Percentiles rank a stretch among this genome's conserved stretches.
phyloP scores from a whole-genome alignment of 2,113 vertebrate species.

The Geococcyx californianus region DNA sequence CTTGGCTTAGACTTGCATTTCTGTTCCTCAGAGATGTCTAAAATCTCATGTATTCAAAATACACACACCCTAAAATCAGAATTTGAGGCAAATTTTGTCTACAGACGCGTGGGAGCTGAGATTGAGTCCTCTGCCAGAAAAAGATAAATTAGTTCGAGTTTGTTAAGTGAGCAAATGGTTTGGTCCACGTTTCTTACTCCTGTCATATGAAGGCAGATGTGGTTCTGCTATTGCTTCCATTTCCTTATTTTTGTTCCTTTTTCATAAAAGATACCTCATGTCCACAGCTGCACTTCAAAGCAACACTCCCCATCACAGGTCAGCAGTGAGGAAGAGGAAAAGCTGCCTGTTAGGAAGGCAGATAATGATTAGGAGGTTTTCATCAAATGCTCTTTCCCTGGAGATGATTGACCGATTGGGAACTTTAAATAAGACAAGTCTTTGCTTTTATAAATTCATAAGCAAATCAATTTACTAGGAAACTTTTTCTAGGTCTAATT shows the following conservation, averaged over 20 bases:
- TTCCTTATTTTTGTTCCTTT: not conserved
- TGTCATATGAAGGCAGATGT: not conserved
- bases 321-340: not conserved
- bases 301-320: conserved; percentile 26
- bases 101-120: not conserved
- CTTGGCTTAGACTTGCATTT: not conserved
- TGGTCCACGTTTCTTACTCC: not conserved
- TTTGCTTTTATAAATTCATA: not conserved
- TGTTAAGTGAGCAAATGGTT: not conserved
- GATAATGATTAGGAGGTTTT: not conserved
- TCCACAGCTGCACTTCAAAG: not conserved
- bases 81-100: not conserved
- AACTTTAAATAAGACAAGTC: not conserved
- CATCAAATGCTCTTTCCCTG: not conserved
- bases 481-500: not conserved
- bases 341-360: not conserved
- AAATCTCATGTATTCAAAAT: not conserved
- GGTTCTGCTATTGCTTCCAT: not conserved
- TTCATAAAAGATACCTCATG: not conserved
- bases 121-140: not conserved
- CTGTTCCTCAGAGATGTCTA: not conserved
- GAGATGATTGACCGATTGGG: not conserved
- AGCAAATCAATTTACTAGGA: not conserved
- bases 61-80: not conserved
- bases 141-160: not conserved